Base-by-base conservation (phyloP, 2,113 vertebrate species). In the Motacilla alba region DNA sequence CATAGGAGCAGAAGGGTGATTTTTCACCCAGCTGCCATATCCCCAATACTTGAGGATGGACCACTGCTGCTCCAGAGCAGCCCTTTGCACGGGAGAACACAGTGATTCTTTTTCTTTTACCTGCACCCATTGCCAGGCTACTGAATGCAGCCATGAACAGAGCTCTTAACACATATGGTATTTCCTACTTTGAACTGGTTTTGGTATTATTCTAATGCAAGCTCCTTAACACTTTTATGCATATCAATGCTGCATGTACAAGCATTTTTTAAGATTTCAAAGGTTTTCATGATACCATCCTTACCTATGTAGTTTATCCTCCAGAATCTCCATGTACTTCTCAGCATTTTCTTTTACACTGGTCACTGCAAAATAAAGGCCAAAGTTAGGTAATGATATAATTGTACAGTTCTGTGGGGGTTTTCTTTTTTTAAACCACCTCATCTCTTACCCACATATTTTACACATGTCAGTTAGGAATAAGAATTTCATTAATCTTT, bases 281-380 rank as follows among this genome's bases (percentile, higher is more conserved):
- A 77, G 24, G 17, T 58, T 89, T 53, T 46, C 14, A 31, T 33
- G 1, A 23, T 41, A 21, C 23, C 27, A 41, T 67, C 59, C 97
- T 97, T 97, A 99, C 99, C 99, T 98, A 93, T 97, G 97, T 60
- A 99, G 94, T 88, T 97, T 96, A 93, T 98, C 98, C 96, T 99
- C 98, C 77, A 99, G 91, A 28, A 98, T 64, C 92, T 98, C 98
- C 93, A 98, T 98, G 69, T 98, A 99, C 90, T 98, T 98, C 88
- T 94, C 50, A 15, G 97, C 89, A 66, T 97, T 98, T 88, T 98
- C 98, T 94, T 98, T 99, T 95, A 99, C 88, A 21, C 41, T 95
- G 56, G 90, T 94, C 92, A 98, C 99, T 99, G 97, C 26, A 96
- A 97, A 79, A 97, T 41, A 93, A 89, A 96, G 78, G 44, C 14